Percentiles rank a stretch among this genome's conserved stretches.
phyloP scores from a whole-genome alignment of 2,113 vertebrate genomes.

The Hippolais icterina region DNA sequence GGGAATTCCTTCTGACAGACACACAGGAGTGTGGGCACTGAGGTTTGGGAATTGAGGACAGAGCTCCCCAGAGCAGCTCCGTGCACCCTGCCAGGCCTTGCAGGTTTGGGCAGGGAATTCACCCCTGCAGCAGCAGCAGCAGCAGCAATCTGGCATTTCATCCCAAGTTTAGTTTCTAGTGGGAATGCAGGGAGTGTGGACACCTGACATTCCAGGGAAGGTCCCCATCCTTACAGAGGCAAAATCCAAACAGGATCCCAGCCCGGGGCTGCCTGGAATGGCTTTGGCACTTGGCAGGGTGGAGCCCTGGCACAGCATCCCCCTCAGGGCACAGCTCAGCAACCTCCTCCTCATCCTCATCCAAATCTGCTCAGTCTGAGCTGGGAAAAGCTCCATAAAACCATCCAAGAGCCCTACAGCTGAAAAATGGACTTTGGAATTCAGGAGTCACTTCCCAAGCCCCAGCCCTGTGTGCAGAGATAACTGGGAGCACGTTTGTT shows the following conservation, averaged over 20 bases:
- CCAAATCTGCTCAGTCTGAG: background rate
- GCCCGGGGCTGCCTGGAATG: background rate
- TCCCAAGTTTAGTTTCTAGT: background rate
- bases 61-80: background rate
- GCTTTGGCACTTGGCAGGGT: background rate
- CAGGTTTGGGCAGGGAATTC: background rate
- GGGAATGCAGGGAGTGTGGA: background rate
- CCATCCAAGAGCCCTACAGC: background rate
- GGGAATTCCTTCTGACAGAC: background rate
- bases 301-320: background rate
- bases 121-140: background rate
- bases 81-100: background rate
- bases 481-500: background rate
- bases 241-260: background rate
- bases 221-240: background rate
- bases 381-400: background rate
- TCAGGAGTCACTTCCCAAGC: background rate
- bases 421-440: background rate
- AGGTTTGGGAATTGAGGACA: accelerated
- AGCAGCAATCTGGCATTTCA: background rate
- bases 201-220: background rate
- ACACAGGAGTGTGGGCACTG: accelerated
- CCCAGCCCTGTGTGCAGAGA: background rate
- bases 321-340: background rate
- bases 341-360: background rate